Percentiles rank a stretch among this genome's conserved stretches.
phyloP scores from a whole-genome alignment of 2,888 invertebrate species.

The Pocota personata region DNA sequence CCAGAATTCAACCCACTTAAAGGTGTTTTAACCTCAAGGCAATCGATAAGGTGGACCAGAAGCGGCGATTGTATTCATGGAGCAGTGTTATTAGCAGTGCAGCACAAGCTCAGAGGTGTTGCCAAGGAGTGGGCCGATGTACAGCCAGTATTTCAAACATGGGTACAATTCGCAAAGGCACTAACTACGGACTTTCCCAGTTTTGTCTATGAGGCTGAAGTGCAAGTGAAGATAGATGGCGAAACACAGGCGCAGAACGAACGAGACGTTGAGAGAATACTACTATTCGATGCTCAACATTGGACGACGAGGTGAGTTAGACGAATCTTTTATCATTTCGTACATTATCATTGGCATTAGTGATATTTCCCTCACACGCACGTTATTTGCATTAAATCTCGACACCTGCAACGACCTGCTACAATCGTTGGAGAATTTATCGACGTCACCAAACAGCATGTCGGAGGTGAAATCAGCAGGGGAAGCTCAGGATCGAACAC shows the following conservation, averaged over 20 bases:
- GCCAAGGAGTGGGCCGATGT: not conserved
- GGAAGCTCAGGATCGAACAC: not conserved
- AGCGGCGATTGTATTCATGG: constrained; percentile 16
- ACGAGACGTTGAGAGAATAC: constrained; percentile 47
- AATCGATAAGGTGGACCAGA: no score
- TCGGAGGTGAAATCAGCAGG: not conserved
- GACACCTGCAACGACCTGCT: constrained; percentile 25
- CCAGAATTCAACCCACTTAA: no score
- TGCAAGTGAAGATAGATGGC: constrained; percentile 31
- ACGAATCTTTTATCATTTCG: constrained; percentile 54
- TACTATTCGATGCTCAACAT: constrained; percentile 60
- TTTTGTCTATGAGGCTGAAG: constrained; percentile 22
- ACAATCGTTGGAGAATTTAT: constrained; percentile 36
- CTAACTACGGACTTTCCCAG: constrained; percentile 41
- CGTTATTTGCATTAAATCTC: constrained; percentile 42
- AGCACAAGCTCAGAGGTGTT: constrained; percentile 71
- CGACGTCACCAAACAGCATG: no score
- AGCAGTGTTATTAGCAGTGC: constrained; percentile 35
- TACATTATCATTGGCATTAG: constrained; percentile 60
- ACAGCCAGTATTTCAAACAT: constrained; percentile 16
- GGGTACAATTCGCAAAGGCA: not conserved
- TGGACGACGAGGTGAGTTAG: constrained; percentile 34
- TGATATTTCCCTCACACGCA: constrained; percentile 32
- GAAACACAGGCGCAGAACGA: not conserved
- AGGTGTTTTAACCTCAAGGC: no score